Base-by-base conservation (phyloP, 1,140 invertebrate species). In the Pseudomyrmex cubaensis region DNA sequence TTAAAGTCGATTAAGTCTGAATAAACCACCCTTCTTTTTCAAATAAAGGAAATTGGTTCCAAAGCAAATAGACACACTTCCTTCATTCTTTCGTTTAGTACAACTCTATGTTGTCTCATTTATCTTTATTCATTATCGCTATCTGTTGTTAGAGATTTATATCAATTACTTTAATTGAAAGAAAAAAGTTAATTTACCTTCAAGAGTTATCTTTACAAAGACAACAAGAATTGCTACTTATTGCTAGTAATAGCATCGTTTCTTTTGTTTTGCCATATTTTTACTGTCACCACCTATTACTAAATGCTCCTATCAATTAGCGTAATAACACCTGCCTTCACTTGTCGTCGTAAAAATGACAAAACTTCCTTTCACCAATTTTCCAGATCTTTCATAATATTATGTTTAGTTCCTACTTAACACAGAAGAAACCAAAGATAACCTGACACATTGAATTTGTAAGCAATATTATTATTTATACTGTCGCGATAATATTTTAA, bases 101-200 rank as follows among this genome's bases (percentile, higher is more conserved):
- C 3, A 17, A 12, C 10, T 75, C 63, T 25, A 52, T 20, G 25
- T 54, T 10, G 22, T 20, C 17, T 44, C 15, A 15, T 17, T 57
- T 35, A 54, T 69, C 4, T 77, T 22, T 10, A 57, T 78, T 46
- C 59, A 69, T 44, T 22, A 13, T 69, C 7, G 15, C n/a, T 57
- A 35, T 8, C 5, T 48, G 15, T 46, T 57, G 56, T 69, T n/a
- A 78, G 20, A 0, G 35, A 12, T 7, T 35, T 1, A 7, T 50
- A 66, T 48, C 15, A 66, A 54, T 54, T 76, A 63, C 2, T 66
- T 9, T 44, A 12, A 50, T 63, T 64, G 50, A 4, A 35, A 35
- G 3, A 35, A 5, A 35, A 35, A 5, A 35, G 35, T 35, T 25
- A 25, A 25, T 25, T 25, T 35, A 35, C 7, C 35, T 54, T 66